These are phyloP conservation scores for Eupeodes corollae DNA, from an alignment of 1,140 invertebrate species.

Conservation along the genomic window DNA sequence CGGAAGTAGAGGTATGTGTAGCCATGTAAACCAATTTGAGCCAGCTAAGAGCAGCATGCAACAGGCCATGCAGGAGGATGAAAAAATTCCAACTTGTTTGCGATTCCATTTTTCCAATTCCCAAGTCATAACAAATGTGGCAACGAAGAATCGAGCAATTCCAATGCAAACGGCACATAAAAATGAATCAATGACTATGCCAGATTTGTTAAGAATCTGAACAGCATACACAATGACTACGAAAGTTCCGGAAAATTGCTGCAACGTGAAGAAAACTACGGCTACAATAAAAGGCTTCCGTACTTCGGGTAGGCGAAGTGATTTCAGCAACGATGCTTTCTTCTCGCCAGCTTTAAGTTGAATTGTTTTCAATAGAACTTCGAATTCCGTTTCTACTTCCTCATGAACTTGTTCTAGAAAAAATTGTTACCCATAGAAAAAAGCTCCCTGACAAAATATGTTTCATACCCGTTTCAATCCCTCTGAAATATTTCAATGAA, in stretches of 20 bases:
- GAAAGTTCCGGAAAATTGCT: constrained; percentile 67
- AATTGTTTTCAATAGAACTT: constrained; percentile 21
- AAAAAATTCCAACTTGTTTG: constrained; percentile 44
- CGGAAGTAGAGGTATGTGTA: constrained; percentile 29
- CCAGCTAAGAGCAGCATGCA: constrained; percentile 46
- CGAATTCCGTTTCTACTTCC: constrained; percentile 32
- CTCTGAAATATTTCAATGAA: constrained; percentile 43
- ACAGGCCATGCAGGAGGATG: constrained; percentile 48
- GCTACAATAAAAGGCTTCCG: constrained; percentile 55
- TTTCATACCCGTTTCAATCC: constrained; percentile 33
- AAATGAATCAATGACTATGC: constrained; percentile 45
- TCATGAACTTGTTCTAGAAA: constrained; percentile 10
- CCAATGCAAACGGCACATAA: constrained; percentile 46
- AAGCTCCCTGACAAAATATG: constrained; percentile 8
- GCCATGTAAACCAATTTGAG: constrained; percentile 27
- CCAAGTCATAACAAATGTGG: constrained; percentile 43
- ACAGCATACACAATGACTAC: constrained; percentile 65
- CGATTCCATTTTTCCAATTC: constrained; percentile 47
- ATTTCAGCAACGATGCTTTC: constrained; percentile 21
- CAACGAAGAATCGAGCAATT: constrained; percentile 39
- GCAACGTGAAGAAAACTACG: constrained; percentile 57
- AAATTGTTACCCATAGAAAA: no score
- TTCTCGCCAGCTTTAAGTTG: constrained; percentile 20
- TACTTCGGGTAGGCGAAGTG: constrained; percentile 34
- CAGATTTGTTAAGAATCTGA: constrained; percentile 48